A percentile compares a stretch with the other conserved stretches of the same genome.
Evolutionary conservation across 2,113 vertebrate species (phyloP).

Genomic region (Brachyistius frenatus): DNA sequence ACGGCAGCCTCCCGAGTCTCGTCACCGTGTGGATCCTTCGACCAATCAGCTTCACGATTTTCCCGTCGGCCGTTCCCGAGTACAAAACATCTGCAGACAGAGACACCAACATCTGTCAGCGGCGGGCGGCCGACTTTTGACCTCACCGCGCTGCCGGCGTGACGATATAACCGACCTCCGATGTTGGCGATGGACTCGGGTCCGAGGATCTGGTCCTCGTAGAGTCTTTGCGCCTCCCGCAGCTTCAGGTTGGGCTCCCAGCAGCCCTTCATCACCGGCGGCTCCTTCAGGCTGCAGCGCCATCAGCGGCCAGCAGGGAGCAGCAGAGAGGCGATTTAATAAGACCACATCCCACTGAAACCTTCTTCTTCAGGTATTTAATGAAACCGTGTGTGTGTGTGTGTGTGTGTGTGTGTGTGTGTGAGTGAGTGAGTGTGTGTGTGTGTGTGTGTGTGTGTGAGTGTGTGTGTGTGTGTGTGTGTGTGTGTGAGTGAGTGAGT

Average conservation of each 20-base stretch:
- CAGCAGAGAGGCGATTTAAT: background rate
- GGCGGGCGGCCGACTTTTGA: background rate
- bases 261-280: constrained; percentile 88
- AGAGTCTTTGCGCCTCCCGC: constrained; percentile 88
- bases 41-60: constrained; percentile 91
- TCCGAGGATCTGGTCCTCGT: constrained; percentile 90
- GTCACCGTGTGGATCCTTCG: constrained; percentile 87
- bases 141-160: background rate
- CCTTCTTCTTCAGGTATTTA: too few species aligned
- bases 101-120: constrained; percentile 22
- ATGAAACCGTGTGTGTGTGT: too few species aligned
- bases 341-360: too few species aligned
- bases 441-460: too few species aligned
- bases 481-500: too few species aligned
- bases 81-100: constrained; percentile 90
- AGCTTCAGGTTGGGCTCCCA: constrained; percentile 91
- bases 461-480: too few species aligned
- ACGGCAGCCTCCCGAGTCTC: constrained; percentile 89
- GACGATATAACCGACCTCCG: constrained; percentile 85
- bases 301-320: background rate
- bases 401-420: too few species aligned
- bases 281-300: constrained; percentile 89
- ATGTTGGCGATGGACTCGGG: constrained; percentile 93
- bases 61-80: constrained; percentile 94
- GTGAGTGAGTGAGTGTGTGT: too few species aligned